These are phyloP conservation scores for Botia almorhae DNA, from an alignment of 2,797 vertebrate species.

Conservation along the genomic window DNA sequence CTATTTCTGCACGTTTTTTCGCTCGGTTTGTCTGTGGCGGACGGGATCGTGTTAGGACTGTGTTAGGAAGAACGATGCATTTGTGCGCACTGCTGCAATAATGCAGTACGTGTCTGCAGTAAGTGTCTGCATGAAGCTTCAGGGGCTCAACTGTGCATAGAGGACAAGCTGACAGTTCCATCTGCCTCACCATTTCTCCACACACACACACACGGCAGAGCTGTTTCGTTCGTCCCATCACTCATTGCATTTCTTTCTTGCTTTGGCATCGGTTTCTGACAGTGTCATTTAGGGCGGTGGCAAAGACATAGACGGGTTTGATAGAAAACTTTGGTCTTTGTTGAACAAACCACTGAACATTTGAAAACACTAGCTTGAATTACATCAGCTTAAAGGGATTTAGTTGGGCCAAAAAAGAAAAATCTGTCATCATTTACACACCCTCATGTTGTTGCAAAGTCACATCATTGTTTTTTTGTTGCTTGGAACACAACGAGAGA, in stretches of 20 bases:
- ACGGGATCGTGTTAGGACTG: constrained; percentile 49
- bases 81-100: constrained; percentile 57
- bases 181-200: constrained; percentile 56
- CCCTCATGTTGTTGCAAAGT: neutral
- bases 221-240: constrained; percentile 51
- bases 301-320: constrained; percentile 34
- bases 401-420: neutral
- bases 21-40: constrained; percentile 48
- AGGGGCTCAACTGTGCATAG: constrained; percentile 62
- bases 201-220: constrained; percentile 22
- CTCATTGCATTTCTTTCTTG: constrained; percentile 51
- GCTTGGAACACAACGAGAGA: neutral
- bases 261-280: constrained; percentile 44
- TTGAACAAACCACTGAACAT: constrained; percentile 29
- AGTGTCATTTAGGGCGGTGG: constrained; percentile 17
- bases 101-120: constrained; percentile 52
- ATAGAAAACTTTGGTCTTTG: constrained; percentile 27
- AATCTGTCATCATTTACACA: neutral
- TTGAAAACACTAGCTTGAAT: constrained; percentile 32
- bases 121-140: constrained; percentile 58
- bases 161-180: constrained; percentile 65
- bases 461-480: neutral
- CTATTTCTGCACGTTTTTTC: constrained; percentile 55
- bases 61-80: constrained; percentile 40
- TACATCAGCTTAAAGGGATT: constrained; percentile 24